Evolutionary conservation across 2,797 vertebrate species (phyloP).

Genomic region (Pangasius sanitwongsei): DNA sequence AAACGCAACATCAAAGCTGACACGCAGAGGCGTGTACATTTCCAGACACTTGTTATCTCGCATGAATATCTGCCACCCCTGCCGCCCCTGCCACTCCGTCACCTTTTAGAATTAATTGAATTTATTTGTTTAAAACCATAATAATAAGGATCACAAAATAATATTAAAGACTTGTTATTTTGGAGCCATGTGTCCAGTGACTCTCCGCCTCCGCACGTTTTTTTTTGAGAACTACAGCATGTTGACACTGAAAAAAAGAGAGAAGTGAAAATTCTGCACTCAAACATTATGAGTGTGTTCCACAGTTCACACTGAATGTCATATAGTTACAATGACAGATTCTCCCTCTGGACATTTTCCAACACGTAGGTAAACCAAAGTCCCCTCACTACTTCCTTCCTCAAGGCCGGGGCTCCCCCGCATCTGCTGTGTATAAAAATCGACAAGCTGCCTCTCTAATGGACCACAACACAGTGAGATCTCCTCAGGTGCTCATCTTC

Average conservation of each 20-base stretch:
- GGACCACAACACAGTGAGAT: conserved; percentile 7
- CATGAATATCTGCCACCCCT: too few species aligned
- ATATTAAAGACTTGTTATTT: not conserved
- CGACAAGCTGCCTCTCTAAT: not conserved
- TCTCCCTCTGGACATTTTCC: not conserved
- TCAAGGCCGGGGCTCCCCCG: conserved; percentile 24
- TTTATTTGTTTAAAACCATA: not conserved
- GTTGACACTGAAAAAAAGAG: not conserved
- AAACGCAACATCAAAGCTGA: not conserved
- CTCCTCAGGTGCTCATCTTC: conserved; percentile 17
- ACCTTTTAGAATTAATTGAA: not conserved
- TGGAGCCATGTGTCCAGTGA: not conserved
- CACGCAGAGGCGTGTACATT: not conserved
- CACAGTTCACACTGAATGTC: not conserved
- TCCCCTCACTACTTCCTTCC: not conserved
- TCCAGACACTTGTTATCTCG: too few species aligned
- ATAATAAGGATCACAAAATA: not conserved
- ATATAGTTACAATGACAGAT: not conserved
- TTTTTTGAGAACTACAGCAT: not conserved
- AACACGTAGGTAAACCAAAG: conserved; percentile 5
- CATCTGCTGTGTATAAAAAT: conserved; percentile 30
- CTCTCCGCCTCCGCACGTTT: not conserved
- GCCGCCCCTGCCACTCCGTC: not conserved
- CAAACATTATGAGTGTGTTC: not conserved
- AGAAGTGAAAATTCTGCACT: not conserved